Evolutionary conservation across 2,113 vertebrate species (phyloP), one percentile per base, ranked within the genome.

Genomic region (Spermophilus dauricus): DNA sequence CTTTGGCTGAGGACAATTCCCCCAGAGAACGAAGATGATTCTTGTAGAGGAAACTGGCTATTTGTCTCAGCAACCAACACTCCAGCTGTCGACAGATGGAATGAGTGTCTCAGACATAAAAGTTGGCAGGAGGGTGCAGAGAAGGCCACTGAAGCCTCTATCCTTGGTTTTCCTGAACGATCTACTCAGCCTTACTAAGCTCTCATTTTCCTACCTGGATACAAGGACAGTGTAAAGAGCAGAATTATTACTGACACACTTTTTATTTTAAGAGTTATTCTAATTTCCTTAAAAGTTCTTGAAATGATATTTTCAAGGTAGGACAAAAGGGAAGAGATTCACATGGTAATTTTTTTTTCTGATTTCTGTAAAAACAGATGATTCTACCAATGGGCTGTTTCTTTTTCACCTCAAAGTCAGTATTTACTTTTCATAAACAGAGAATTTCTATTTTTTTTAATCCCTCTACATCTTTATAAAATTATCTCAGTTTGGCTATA

Each of bases 11-110:
- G 34, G 67, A 82, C 53, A 70, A n/a, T 63, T 39, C 77, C 67
- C 61, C 67, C 61, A 92, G 81, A 94, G 53, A 96, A 91, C 86
- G 86, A 98, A 76, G 45, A 32, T 61, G 86, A 91, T 89, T 98
- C 83, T 80, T 96, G 56, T 75, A 95, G 80, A 94, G 94, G 82
- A 91, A 91, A 96, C 61, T 13, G 34, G 28, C 73, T 93, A 56
- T 86, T 82, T 53, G n/a, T 94, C 78, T 89, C 63, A 53, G 63
- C 56, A 91, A 86, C 73, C 86, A 94, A 76, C 26, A n/a, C 75
- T 96, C 42, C 51, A 89, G 86, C 89, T 94, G 75, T 53, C 1
- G 48, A 84, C 70, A 73, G 85, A 87, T 69, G 58, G 58, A 88
- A 85, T 63, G 73, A 96, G 63, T 51, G 56, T 69, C 83, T 93